These are phyloP conservation scores for Actinernus sp. DNA, from an alignment of 92 coral and sea anemone genomes.

Conservation along the genomic window DNA sequence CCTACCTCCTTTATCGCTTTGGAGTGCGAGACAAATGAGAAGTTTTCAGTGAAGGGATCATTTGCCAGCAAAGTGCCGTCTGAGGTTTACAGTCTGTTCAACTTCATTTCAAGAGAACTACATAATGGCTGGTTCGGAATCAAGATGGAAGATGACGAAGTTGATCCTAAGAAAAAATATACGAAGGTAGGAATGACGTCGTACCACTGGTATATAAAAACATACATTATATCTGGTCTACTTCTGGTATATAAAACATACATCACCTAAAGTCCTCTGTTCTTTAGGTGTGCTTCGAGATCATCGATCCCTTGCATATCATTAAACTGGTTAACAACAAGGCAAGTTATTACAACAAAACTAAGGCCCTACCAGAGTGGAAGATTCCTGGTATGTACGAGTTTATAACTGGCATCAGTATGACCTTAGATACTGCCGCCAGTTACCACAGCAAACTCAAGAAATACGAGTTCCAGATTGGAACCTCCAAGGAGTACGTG, in stretches of 20 bases:
- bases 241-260: no score
- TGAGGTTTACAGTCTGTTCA: slow-evolving; percentile 62
- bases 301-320: slow-evolving; percentile 80
- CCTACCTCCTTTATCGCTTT: slow-evolving; percentile 81
- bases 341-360: slow-evolving; percentile 73
- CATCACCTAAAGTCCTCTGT: not conserved
- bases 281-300: slow-evolving; percentile 85
- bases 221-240: no score
- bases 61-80: slow-evolving; percentile 57
- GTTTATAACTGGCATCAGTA: slow-evolving; percentile 78
- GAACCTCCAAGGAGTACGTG: slow-evolving; percentile 73
- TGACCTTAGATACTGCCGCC: slow-evolving; percentile 71
- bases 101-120: slow-evolving; percentile 68
- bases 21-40: slow-evolving; percentile 86
- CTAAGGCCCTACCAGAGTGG: slow-evolving; percentile 77
- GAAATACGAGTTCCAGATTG: slow-evolving; percentile 87
- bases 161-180: slow-evolving; percentile 65
- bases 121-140: slow-evolving; percentile 89
- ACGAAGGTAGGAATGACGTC: slow-evolving; percentile 75
- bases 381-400: slow-evolving; percentile 75
- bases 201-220: no score
- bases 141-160: slow-evolving; percentile 73
- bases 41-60: slow-evolving; percentile 76
- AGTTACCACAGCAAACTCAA: slow-evolving; percentile 26
- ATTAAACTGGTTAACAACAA: slow-evolving; percentile 72